Conservation (phyloP, 2,888 invertebrate species). For the Pherbina coryleti region DNA sequence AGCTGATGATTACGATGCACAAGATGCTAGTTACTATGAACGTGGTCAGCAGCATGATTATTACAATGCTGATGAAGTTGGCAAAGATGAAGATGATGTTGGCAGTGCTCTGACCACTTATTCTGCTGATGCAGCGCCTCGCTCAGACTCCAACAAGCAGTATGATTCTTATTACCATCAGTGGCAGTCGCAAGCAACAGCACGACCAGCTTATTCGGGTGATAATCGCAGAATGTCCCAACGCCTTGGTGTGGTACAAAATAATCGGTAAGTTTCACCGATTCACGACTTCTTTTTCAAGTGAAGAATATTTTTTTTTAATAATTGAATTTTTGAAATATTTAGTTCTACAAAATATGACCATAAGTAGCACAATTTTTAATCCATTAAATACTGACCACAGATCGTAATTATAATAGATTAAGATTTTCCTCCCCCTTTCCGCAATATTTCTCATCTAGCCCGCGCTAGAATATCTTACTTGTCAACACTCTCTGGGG, state of each 20-base stretch:
- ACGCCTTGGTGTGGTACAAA: conserved; percentile 1
- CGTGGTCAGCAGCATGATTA: conserved; percentile 8
- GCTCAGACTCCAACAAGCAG: background rate
- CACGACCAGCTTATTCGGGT: background rate
- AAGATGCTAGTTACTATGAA: conserved; percentile 25
- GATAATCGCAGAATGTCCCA: conserved; percentile 40
- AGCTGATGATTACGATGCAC: conserved; percentile 9
- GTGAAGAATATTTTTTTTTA: too few relatives aligned
- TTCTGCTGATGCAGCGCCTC: background rate
- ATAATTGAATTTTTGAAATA: too few relatives aligned
- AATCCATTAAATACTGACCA: too few relatives aligned
- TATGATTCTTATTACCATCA: conserved; percentile 42
- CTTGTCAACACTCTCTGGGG: too few relatives aligned
- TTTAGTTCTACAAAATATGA: too few relatives aligned
- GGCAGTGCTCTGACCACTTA: background rate
- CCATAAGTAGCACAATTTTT: too few relatives aligned
- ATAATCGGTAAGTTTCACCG: conserved; percentile 32
- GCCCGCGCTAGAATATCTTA: too few relatives aligned
- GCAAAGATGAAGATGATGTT: conserved; percentile 10
- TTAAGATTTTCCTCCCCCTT: too few relatives aligned
- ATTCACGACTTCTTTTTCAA: too few relatives aligned
- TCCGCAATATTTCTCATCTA: too few relatives aligned
- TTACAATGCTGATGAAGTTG: conserved; percentile 40
- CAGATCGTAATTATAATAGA: too few relatives aligned
- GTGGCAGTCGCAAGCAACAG: conserved; percentile 37